Conservation (phyloP, 2,113 vertebrate genomes). For the Murina feae region DNA sequence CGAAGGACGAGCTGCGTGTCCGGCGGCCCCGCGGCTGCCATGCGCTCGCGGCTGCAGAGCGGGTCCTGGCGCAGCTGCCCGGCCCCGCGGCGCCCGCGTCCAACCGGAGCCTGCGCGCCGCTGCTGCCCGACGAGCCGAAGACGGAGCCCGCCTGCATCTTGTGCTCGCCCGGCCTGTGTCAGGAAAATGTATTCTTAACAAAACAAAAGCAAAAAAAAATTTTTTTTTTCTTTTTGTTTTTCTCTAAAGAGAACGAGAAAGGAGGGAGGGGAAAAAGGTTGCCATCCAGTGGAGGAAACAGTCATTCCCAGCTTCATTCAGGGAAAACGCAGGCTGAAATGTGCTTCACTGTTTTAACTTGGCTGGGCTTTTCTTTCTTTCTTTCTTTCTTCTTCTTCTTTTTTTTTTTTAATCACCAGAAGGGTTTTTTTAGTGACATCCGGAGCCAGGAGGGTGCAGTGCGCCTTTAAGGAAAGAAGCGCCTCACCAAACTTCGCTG, state of each 20-base stretch:
- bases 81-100: too few species aligned
- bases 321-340: constrained; percentile 63
- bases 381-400: neutral
- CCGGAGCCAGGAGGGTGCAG: constrained; percentile 51
- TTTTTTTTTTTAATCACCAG: constrained; percentile 19
- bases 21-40: constrained; percentile 19
- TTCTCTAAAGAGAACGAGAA: neutral
- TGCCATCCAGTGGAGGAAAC: constrained; percentile 75
- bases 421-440: constrained; percentile 39
- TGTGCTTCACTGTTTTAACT: constrained; percentile 70
- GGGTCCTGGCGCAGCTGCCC: neutral
- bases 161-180: constrained; percentile 31
- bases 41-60: constrained; percentile 45
- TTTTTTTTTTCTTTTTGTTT: too few species aligned
- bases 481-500: constrained; percentile 55
- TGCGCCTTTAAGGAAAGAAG: constrained; percentile 62
- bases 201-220: too few species aligned
- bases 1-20: neutral
- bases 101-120: neutral
- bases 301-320: constrained; percentile 68
- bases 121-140: constrained; percentile 7
- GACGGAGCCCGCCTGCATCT: constrained; percentile 25
- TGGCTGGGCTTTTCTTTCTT: constrained; percentile 59
- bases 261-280: constrained; percentile 33
- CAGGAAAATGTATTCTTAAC: constrained; percentile 54